phyloP scores from a whole-genome alignment of 2,888 invertebrate genomes.

The Orthosia gracilis region DNA sequence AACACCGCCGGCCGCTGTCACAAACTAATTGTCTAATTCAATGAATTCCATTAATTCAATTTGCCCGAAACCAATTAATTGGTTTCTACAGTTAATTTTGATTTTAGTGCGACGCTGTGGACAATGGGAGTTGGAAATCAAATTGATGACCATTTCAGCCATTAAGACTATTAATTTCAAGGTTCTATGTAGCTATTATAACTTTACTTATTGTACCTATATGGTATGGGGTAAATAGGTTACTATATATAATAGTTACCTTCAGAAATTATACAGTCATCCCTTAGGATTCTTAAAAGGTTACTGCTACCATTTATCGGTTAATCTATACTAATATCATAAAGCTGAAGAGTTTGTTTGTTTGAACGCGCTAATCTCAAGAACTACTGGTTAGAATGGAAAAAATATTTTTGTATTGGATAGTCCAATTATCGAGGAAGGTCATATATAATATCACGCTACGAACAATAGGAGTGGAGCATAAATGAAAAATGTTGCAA shows the following conservation, averaged over 20 bases:
- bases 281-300: constrained; percentile 11
- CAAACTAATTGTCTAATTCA: constrained; percentile 54
- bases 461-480: no score
- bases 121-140: constrained; percentile 49
- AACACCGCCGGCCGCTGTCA: constrained; percentile 23
- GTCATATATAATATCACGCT: no score
- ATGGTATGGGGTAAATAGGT: constrained; percentile 18
- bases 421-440: no score
- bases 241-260: not conserved
- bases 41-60: constrained; percentile 44
- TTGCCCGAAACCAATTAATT: constrained; percentile 60
- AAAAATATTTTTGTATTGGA: no score
- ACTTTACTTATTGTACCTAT: constrained; percentile 1
- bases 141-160: constrained; percentile 56
- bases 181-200: constrained; percentile 31
- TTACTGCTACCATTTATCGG: not conserved
- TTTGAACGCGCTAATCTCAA: no score
- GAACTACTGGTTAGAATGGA: no score
- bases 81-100: constrained; percentile 62
- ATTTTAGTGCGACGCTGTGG: constrained; percentile 33
- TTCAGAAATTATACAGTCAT: not conserved
- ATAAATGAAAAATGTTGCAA: no score
- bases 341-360: no score
- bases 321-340: no score
- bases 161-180: constrained; percentile 59